Evolutionary conservation across 2,888 invertebrate species (phyloP), one percentile per base, ranked within the genome.

Genomic region (Marasmarcha lunaedactyla): DNA sequence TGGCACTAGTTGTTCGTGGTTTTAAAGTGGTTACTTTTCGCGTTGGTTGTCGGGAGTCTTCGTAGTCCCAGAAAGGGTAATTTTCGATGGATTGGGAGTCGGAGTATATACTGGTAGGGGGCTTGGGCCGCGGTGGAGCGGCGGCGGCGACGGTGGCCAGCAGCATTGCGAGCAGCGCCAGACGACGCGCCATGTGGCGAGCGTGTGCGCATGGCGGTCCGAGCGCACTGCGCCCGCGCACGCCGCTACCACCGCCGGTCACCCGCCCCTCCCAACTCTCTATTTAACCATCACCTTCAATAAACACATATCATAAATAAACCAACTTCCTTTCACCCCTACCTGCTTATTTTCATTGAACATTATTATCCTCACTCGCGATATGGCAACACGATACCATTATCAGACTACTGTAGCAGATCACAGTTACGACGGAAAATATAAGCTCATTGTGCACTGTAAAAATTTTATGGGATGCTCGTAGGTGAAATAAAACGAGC

Each of bases 121-220:
- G 46, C 30, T 51, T 4, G 2, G 34, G 7, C 4, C 14, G 55
- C 48, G 54, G 57, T 54, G 64, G 63, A 54, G 57, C 63, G 57
- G 59, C 63, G 46, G 69, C 61, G 50, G 55, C 52, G 36, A 50
- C 67, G 63, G 69, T 67, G 62, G 67, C 71, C 57, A 66, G 74
- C 66, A 72, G 64, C 54, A 76, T 64, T 70, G 62, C 73, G 49
- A 73, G 76, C 76, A 78, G 81, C 83, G 78, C 71, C 79, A 77
- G 68, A 71, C 76, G 78, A 74, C 77, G 81, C 81, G 78, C 78
- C 81, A 81, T 83, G 71, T 59, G 73, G 57, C 63, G 66, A 59
- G 62, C 71, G 81, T 78, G 74, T 79, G 76, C 65, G 74, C 84
- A 78, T 84, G 83, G 69, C 83, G 83, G 71, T 79, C n/a, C n/a